A percentile compares a stretch with the other conserved stretches of the same genome.
Conservation (phyloP, 2,113 vertebrate species). For the Tragelaphus scriptus region DNA sequence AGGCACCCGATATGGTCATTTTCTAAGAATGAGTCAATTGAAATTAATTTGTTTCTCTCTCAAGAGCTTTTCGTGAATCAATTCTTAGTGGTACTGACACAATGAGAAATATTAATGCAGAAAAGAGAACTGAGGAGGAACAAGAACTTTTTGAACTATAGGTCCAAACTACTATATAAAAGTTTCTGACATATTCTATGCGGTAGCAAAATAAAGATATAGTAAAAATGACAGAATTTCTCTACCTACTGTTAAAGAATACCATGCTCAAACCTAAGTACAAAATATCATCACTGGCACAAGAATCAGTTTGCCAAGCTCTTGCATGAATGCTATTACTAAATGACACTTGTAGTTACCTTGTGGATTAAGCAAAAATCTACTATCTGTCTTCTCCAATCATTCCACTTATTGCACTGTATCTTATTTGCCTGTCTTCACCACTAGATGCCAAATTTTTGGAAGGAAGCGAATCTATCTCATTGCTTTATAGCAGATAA, state of each 20-base stretch:
- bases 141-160: neutral
- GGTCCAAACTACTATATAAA: neutral
- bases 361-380: neutral
- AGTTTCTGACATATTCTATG: neutral
- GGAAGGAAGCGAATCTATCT: neutral
- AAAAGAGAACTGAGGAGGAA: neutral
- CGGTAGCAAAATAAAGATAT: neutral
- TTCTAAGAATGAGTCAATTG: neutral
- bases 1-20: neutral
- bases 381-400: neutral
- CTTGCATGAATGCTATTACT: neutral
- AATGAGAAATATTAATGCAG: neutral
- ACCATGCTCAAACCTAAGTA: neutral
- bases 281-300: neutral
- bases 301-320: neutral
- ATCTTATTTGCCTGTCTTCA: neutral
- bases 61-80: neutral
- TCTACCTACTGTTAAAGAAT: neutral
- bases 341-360: neutral
- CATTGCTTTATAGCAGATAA: neutral
- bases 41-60: slow-evolving; percentile 5
- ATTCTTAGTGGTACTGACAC: neutral
- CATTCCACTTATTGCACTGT: neutral
- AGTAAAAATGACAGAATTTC: neutral
- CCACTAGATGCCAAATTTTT: neutral